Conservation (phyloP, 2,888 invertebrate species). For the Leptinotarsa peninsularis region DNA sequence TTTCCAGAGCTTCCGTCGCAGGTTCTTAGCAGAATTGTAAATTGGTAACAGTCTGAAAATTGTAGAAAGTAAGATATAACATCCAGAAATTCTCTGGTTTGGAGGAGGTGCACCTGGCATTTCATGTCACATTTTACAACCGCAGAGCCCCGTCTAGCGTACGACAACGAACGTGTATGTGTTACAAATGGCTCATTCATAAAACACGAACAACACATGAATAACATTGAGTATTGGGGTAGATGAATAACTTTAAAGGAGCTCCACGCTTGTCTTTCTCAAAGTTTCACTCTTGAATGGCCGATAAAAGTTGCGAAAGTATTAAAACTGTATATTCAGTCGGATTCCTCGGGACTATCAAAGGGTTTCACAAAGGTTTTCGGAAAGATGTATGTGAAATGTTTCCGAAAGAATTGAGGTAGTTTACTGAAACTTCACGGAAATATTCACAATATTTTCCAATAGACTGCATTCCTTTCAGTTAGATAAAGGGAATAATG, state of each 20-base stretch:
- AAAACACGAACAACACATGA: constrained; percentile 64
- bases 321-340: constrained; percentile 46
- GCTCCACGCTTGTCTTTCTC: constrained; percentile 31
- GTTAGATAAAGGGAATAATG: not conserved
- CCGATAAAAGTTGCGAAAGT: constrained; percentile 45
- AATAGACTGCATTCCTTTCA: constrained; percentile 4
- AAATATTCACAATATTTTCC: constrained; percentile 23
- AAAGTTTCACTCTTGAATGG: constrained; percentile 42
- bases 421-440: constrained; percentile 36
- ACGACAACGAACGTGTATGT: constrained; percentile 64
- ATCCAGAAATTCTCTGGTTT: constrained; percentile 37
- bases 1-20: not conserved
- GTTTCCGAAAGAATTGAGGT: constrained; percentile 33
- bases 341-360: constrained; percentile 42
- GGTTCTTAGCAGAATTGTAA: not conserved
- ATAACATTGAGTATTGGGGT: constrained; percentile 54
- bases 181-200: constrained; percentile 66
- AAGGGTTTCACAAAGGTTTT: constrained; percentile 41
- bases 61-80: constrained; percentile 40
- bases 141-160: constrained; percentile 63
- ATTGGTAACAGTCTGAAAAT: constrained; percentile 36
- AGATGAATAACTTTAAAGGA: constrained; percentile 51
- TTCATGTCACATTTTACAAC: constrained; percentile 62
- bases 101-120: constrained; percentile 53
- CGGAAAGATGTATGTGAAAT: constrained; percentile 37